Percentiles rank a stretch among this genome's conserved stretches.
phyloP scores from a whole-genome alignment of 2,888 invertebrate genomes.

The Drosophila infuscata region DNA sequence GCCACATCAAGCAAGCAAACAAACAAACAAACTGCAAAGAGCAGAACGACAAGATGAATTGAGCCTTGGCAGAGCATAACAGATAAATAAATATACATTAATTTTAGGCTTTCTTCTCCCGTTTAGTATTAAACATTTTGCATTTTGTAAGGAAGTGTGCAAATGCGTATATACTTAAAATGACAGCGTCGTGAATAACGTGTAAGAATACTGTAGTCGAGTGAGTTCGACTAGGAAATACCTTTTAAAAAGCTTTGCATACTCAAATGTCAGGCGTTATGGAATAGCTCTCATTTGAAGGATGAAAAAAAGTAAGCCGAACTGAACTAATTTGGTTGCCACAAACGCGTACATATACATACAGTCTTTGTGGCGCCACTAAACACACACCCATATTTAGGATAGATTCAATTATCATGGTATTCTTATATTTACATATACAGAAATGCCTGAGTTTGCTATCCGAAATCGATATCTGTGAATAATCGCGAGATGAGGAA shows the following conservation, averaged over 20 bases:
- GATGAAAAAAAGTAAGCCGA: background rate
- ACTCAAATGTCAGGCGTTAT: background rate
- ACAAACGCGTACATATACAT: background rate
- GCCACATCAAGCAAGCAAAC: slow-evolving; percentile 28
- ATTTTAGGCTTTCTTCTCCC: slow-evolving; percentile 15
- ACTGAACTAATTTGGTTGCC: background rate
- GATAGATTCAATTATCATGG: background rate
- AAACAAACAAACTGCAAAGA: slow-evolving; percentile 5
- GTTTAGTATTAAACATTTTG: slow-evolving; percentile 31
- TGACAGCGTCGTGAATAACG: slow-evolving; percentile 29
- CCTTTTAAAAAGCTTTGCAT: background rate
- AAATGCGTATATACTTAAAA: slow-evolving; percentile 60
- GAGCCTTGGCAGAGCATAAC: slow-evolving; percentile 27
- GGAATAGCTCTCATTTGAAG: background rate
- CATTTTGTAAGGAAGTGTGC: slow-evolving; percentile 53
- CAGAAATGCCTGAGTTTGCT: background rate
- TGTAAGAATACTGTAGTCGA: background rate
- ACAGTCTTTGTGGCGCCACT: background rate
- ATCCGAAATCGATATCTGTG: background rate
- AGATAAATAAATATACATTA: slow-evolving; percentile 24
- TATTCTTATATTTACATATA: background rate
- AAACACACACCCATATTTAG: background rate
- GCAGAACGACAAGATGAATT: slow-evolving; percentile 12
- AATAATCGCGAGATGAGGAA: too few species aligned
- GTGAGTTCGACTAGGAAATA: background rate